A percentile compares a stretch with the other conserved stretches of the same genome.
Conservation (phyloP, 2,113 vertebrate genomes). For the Engraulis encrasicolus region DNA sequence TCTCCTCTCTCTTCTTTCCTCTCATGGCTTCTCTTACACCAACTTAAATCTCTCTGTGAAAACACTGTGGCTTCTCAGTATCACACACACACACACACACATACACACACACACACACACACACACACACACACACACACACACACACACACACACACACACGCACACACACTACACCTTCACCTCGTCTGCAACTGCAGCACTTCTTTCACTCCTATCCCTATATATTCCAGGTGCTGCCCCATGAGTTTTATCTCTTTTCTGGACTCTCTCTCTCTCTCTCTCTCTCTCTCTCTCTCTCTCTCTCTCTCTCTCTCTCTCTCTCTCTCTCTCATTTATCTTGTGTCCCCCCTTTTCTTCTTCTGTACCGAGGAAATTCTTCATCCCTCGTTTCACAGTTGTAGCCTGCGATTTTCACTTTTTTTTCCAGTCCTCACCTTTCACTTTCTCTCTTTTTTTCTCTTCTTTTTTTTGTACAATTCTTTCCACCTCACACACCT, state of each 20-base stretch:
- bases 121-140: neutral
- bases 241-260: too few relatives aligned
- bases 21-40: neutral
- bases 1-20: neutral
- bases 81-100: neutral
- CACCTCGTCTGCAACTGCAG: too few relatives aligned
- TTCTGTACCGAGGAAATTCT: neutral
- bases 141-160: too few relatives aligned
- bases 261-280: too few relatives aligned
- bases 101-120: neutral
- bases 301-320: constrained; percentile 8
- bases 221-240: too few relatives aligned
- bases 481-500: neutral
- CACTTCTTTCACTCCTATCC: too few relatives aligned
- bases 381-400: neutral
- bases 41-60: neutral
- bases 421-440: neutral
- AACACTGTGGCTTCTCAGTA: neutral
- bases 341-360: neutral
- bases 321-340: neutral
- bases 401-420: neutral
- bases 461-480: constrained; percentile 24
- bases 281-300: neutral
- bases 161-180: too few relatives aligned
- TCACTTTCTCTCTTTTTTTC: constrained; percentile 40